A percentile compares a stretch with the other conserved stretches of the same genome.
phyloP scores from a whole-genome alignment of 2,888 invertebrate species.

The Drosophila macrothrix region DNA sequence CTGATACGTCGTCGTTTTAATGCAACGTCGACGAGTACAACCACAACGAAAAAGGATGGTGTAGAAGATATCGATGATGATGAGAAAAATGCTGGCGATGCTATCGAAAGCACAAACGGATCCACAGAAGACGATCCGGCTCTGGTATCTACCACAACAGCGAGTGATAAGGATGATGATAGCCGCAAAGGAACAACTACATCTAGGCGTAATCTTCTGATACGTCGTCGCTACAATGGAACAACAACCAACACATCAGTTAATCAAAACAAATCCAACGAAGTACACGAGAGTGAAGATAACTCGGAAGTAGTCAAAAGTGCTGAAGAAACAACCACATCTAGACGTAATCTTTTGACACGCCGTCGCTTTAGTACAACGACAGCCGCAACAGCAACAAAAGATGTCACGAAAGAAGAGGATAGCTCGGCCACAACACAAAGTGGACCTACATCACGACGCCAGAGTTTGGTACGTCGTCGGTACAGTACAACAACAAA shows the following conservation, averaged over 20 bases:
- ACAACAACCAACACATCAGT: not conserved
- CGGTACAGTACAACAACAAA: slow-evolving; percentile 3
- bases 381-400: not conserved
- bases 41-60: not conserved
- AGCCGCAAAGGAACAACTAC: slow-evolving; percentile 1
- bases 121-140: not conserved
- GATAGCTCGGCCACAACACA: not conserved
- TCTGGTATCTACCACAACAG: not conserved
- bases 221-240: slow-evolving; percentile 10
- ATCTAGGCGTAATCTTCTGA: not conserved
- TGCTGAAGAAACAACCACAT: not conserved
- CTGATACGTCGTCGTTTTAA: slow-evolving; percentile 1
- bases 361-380: slow-evolving; percentile 6
- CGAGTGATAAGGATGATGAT: not conserved
- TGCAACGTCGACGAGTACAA: not conserved
- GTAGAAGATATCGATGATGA: not conserved
- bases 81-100: not conserved
- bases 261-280: not conserved
- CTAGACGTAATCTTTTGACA: slow-evolving; percentile 1
- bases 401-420: not conserved
- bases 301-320: not conserved
- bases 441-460: not conserved
- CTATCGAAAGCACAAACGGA: not conserved
- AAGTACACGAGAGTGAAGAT: not conserved
- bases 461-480: slow-evolving; percentile 4